Percentiles rank a stretch among this genome's conserved stretches.
These are phyloP conservation scores for Choristoneura rosaceana DNA, from an alignment of 2,888 invertebrate genomes.

Conservation along the genomic window DNA sequence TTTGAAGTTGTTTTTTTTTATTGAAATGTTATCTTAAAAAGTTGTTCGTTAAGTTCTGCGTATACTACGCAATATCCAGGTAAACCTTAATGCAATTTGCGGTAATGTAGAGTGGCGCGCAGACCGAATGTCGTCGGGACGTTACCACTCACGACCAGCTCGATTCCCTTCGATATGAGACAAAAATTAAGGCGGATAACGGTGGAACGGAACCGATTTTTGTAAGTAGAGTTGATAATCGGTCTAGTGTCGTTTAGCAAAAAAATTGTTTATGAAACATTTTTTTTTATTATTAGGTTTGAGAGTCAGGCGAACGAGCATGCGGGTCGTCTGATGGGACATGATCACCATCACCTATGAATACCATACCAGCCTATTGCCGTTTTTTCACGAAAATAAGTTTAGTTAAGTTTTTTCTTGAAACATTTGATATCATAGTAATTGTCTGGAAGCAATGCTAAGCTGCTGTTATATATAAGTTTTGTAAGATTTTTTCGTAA, in stretches of 20 bases:
- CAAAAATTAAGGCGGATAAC: constrained; percentile 19
- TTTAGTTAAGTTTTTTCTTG: too few relatives aligned
- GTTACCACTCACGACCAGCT: constrained; percentile 48
- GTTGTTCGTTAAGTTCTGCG: constrained; percentile 40
- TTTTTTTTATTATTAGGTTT: too few relatives aligned
- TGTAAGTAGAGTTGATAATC: neutral
- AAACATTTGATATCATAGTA: too few relatives aligned
- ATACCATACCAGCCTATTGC: too few relatives aligned
- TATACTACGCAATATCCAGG: constrained; percentile 66
- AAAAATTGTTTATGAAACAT: neutral
- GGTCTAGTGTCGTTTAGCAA: neutral
- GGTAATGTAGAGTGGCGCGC: constrained; percentile 68
- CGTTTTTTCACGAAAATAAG: too few relatives aligned
- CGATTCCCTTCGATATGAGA: constrained; percentile 37
- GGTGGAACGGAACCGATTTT: neutral
- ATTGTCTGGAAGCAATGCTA: too few relatives aligned
- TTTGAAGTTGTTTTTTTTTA: neutral
- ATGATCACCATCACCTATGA: too few relatives aligned
- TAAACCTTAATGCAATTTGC: constrained; percentile 79
- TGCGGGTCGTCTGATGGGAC: too few relatives aligned
- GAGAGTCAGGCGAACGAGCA: too few relatives aligned
- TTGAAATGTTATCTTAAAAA: neutral
- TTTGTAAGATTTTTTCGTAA: too few relatives aligned
- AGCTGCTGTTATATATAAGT: too few relatives aligned
- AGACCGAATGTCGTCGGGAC: constrained; percentile 51